Evolutionary conservation across 2,888 invertebrate genomes (phyloP), one percentile per base, ranked within the genome.

Genomic region (Melanotus villosus): DNA sequence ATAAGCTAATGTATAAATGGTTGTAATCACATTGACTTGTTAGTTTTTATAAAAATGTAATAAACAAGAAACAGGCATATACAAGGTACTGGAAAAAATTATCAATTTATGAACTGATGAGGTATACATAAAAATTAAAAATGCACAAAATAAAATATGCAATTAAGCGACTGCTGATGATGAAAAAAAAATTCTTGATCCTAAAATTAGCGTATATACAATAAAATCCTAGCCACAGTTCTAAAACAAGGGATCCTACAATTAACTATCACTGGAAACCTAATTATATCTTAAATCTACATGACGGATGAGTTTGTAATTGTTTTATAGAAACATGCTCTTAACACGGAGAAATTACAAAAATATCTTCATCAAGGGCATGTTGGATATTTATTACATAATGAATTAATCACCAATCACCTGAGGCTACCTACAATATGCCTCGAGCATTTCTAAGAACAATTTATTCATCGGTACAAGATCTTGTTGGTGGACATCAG

Each of bases 391-490:
- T 45, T 47, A 14, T 43, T 56, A 23, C 36, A 30, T 21, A 54
- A 56, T 19, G 26, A 21, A 38, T 66, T 62, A 43, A 45, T 45
- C 34, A n/a, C 16, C 18, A 6, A 60, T 54, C 54, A 59, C 59
- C 19, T 47, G 45, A 75, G 81, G 84, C 83, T 90, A 90, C 88
- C 90, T 89, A 75, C 89, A 85, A 72, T 89, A 90, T 1, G 94
- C 92, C 84, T 97, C 97, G 70, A 98, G 88, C 98, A 98, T 98
- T 88, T 98, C 97, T 52, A 96, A 90, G 86, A 98, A 97, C 60
- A 98, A 90, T 85, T 98, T 98, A 88, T 98, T 98, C 95, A 98
- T 96, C 76, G 92, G 92, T 69, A 96, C 94, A 82, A 93, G 92
- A 3, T 95, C 94, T 75, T 95, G 95, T 80, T 93, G 92, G 80